Evolutionary conservation across 2,888 invertebrate species (phyloP), one percentile per base, ranked within the genome.

Genomic region (Machimus rusticus): DNA sequence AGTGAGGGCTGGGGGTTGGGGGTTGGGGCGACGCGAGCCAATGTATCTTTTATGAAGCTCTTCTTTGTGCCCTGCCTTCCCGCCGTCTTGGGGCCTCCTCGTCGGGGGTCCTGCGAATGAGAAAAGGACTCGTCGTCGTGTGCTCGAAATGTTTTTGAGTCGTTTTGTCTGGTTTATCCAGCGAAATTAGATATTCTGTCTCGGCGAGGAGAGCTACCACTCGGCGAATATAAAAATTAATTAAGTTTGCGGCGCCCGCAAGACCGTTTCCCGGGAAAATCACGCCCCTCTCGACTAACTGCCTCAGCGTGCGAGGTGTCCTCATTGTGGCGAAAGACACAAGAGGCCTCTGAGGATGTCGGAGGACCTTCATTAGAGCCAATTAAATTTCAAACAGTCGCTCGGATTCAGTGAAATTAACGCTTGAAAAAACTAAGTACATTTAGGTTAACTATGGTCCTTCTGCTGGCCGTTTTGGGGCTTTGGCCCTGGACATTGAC

Each of bases 131-230:
- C 66, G 66, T 66, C 6, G 55, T n/a, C 66, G 66, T 66, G 66
- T 66, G 66, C 23, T 66, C 12, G 23, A 79, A 46, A 28, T 28
- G 28, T 79, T 79, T 46, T 79, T 46, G 46, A 79, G 79, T 31
- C 79, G 4, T 79, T 79, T 79, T 79, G 82, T 84, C 82, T 84
- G 82, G 66, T 66, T 84, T 66, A 66, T 43, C 66, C 66, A 66
- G 37, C 37, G n/a, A 66, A 84, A 84, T 84, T 66, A 82, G 34
- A 84, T 39, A 66, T 37, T 66, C 82, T 23, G 23, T 66, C 82
- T 39, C n/a, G 66, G 19, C 37, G 66, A 37, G 23, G 12, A 66
- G 66, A 84, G 82, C 55, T 14, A 4, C 39, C 39, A 84, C 82
- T 57, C 66, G 66, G 28, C 12, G 34, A 23, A 66, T 34, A 84